Conservation (phyloP, 2,113 vertebrate genomes). For the Poeciliopsis prolifica region DNA sequence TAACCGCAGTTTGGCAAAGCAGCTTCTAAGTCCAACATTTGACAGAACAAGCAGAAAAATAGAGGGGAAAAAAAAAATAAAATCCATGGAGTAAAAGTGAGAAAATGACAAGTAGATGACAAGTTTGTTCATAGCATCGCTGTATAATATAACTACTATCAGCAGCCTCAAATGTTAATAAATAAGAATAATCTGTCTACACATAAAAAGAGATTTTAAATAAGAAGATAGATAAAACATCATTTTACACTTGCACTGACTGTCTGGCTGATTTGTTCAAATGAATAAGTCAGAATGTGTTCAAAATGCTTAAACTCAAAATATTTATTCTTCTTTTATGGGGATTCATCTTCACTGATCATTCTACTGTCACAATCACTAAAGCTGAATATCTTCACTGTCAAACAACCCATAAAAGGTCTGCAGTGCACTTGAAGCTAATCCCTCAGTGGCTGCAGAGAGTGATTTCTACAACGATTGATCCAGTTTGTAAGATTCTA, state of each 20-base stretch:
- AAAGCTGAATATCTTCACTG: constrained; percentile 42
- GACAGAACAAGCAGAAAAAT: background rate
- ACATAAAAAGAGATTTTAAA: background rate
- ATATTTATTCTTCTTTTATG: constrained; percentile 33
- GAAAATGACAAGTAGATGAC: background rate
- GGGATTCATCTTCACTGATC: background rate
- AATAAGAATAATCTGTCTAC: background rate
- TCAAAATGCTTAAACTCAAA: constrained; percentile 13
- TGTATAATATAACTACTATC: background rate
- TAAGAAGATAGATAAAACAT: background rate
- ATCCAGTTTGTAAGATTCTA: constrained; percentile 19
- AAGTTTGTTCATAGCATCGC: background rate
- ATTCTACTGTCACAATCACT: background rate
- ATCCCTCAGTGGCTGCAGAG: too few species aligned
- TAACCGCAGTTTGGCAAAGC: background rate
- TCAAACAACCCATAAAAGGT: constrained; percentile 8
- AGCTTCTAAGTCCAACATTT: background rate
- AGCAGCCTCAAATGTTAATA: constrained; percentile 30
- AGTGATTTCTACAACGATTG: background rate
- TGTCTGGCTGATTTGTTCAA: constrained; percentile 22
- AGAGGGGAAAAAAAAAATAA: background rate
- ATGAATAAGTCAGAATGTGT: constrained; percentile 9
- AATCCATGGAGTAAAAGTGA: background rate
- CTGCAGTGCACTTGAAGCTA: too few species aligned
- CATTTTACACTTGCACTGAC: background rate